These are phyloP conservation scores for Cacatua alba DNA, from an alignment of 2,113 vertebrate species.

Conservation along the genomic window DNA sequence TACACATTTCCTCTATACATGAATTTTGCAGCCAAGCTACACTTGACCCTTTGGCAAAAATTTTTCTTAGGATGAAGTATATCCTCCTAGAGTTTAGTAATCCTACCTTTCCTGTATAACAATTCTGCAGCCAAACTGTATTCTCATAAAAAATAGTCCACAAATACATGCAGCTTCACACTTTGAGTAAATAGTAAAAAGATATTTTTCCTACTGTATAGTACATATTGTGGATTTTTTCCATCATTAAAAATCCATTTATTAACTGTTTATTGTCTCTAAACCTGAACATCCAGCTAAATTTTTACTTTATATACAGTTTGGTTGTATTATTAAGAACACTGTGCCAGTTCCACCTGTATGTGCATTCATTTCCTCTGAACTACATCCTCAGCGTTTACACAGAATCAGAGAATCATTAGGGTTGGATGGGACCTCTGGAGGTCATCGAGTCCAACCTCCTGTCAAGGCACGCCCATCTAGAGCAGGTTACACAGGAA, in stretches of 20 bases:
- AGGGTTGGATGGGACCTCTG: neutral
- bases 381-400: neutral
- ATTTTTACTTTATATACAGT: neutral
- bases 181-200: neutral
- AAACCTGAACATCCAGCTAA: neutral
- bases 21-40: neutral
- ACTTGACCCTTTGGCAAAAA: neutral
- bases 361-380: neutral
- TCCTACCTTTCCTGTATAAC: neutral
- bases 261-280: neutral
- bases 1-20: neutral
- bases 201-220: neutral
- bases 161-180: neutral
- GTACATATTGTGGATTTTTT: neutral
- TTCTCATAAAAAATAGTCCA: neutral
- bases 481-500: neutral
- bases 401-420: neutral
- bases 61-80: neutral
- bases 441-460: neutral
- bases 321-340: neutral
- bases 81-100: neutral
- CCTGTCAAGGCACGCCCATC: neutral
- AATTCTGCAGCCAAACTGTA: neutral
- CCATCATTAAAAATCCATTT: neutral
- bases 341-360: neutral